These are phyloP conservation scores for Julus scanicus DNA, from an alignment of 2,888 invertebrate species.

Conservation along the genomic window DNA sequence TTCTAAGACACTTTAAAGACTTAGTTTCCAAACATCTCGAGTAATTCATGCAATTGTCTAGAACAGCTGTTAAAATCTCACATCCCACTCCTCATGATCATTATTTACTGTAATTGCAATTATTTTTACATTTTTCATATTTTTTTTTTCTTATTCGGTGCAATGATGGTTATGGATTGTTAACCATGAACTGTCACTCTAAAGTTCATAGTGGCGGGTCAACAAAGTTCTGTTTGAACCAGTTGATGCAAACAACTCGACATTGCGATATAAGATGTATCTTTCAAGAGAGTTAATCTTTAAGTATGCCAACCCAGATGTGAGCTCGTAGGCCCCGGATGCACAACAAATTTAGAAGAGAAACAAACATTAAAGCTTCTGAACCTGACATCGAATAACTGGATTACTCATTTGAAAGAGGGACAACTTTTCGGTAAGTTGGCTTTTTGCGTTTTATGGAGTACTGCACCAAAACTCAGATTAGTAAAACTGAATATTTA, in stretches of 20 bases:
- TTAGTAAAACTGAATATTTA: not conserved
- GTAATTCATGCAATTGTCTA: not conserved
- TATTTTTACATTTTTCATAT: not conserved
- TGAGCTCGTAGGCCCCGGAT: conserved; percentile 9
- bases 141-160: not conserved
- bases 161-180: not conserved
- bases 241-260: conserved; percentile 15
- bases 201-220: not conserved
- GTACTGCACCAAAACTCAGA: not conserved
- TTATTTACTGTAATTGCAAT: not conserved
- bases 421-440: conserved; percentile 20
- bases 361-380: not conserved
- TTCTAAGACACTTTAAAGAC: too few species aligned
- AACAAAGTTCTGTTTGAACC: not conserved
- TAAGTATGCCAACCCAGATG: conserved; percentile 28
- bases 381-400: conserved; percentile 24
- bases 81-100: not conserved
- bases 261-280: not conserved
- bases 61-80: not conserved
- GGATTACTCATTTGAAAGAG: conserved; percentile 13
- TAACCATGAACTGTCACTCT: conserved; percentile 12
- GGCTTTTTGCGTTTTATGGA: not conserved
- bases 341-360: not conserved
- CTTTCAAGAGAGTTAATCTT: conserved; percentile 1
- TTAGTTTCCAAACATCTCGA: not conserved